Conservation (phyloP, 1,140 invertebrate genomes). For the Aphelenchoides avenae region DNA sequence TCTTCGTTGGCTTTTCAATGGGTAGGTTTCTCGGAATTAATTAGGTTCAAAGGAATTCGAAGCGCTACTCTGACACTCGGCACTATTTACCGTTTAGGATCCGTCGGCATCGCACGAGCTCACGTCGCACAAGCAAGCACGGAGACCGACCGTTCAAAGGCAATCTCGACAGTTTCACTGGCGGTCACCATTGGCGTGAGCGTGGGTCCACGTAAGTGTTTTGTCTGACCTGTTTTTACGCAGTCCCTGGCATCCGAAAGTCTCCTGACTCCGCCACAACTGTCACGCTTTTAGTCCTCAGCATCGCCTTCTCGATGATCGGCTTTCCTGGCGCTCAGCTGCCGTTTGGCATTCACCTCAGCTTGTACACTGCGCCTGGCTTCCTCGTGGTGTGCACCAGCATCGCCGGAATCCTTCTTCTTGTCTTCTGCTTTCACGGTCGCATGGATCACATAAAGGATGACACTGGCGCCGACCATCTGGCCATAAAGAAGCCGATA, state of each 20-base stretch:
- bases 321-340: conserved; percentile 23
- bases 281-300: conserved; percentile 9
- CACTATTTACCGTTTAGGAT: conserved; percentile 13
- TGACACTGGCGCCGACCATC: no score
- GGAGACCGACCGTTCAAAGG: conserved; percentile 13
- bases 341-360: conserved; percentile 20
- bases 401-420: conserved; percentile 2
- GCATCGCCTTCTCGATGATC: conserved; percentile 6
- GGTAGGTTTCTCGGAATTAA: conserved; percentile 4
- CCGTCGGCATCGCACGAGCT: conserved; percentile 17
- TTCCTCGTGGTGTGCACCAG: conserved; percentile 7
- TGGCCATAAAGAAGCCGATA: no score
- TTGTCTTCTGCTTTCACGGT: conserved; percentile 17
- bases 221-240: neutral
- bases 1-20: neutral
- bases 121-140: conserved; percentile 12
- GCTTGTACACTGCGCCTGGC: conserved; percentile 22
- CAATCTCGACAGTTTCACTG: conserved; percentile 13
- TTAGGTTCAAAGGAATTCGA: neutral
- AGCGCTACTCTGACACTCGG: neutral
- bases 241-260: no score
- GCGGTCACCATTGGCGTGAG: conserved; percentile 18
- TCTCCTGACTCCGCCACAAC: no score
- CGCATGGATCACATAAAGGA: no score
- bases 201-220: conserved; percentile 9